phyloP scores from a whole-genome alignment of 37 sponge, comb jelly and placozoan genomes.

The Petrosia ficiformis region DNA sequence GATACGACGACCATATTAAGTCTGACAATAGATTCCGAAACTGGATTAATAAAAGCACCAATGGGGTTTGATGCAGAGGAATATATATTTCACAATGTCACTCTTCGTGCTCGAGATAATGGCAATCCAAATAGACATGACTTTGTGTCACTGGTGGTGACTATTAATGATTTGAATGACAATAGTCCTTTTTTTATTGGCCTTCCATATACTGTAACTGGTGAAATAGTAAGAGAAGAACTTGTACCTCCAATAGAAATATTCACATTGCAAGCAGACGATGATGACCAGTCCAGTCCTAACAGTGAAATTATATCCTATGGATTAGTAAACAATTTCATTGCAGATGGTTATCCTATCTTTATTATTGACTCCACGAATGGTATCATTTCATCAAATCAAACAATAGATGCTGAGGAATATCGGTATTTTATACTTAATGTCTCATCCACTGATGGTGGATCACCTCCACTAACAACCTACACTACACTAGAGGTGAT shows the following conservation, averaged over 20 bases:
- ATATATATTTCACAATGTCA: constrained; percentile 21
- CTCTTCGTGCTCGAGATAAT: constrained; percentile 47
- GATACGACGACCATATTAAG: not conserved
- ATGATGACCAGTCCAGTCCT: constrained; percentile 15
- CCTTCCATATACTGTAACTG: constrained; percentile 10
- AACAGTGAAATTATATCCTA: constrained; percentile 17
- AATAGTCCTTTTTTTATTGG: constrained; percentile 39
- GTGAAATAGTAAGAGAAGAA: constrained; percentile 20
- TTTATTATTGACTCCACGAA: constrained; percentile 24
- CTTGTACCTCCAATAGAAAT: constrained; percentile 13
- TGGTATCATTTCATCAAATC: constrained; percentile 23
- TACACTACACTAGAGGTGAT: constrained; percentile 44
- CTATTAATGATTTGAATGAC: constrained; percentile 57
- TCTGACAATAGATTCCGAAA: constrained; percentile 23
- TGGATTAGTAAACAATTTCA: constrained; percentile 22
- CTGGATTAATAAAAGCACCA: constrained; percentile 53
- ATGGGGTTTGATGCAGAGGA: constrained; percentile 57
- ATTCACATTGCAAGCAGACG: constrained; percentile 23
- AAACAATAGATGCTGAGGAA: constrained; percentile 35
- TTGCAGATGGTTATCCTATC: not conserved
- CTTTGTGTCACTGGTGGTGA: constrained; percentile 6
- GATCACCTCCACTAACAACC: constrained; percentile 35
- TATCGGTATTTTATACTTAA: constrained; percentile 23
- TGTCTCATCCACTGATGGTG: constrained; percentile 39
- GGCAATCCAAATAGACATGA: constrained; percentile 47